Conservation (phyloP, 2,113 vertebrate genomes). For the Hyaena hyaena region DNA sequence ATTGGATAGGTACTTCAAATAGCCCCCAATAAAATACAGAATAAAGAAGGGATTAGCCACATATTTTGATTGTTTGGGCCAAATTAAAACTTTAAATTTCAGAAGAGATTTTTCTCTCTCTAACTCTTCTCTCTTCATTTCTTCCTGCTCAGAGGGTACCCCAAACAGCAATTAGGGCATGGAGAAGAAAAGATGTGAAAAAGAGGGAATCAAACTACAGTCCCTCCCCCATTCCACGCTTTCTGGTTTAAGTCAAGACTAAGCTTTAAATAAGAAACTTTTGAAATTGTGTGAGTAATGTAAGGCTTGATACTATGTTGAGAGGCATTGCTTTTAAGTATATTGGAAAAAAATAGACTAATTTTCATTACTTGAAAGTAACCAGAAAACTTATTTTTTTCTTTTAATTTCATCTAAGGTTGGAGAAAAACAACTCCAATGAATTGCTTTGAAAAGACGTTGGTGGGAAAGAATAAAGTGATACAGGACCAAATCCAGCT, state of each 20-base stretch:
- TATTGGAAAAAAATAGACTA: not conserved
- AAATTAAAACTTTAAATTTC: not conserved
- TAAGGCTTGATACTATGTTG: not conserved
- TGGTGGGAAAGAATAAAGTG: not conserved
- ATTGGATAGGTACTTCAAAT: not conserved
- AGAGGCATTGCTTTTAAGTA: not conserved
- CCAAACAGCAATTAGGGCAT: not conserved
- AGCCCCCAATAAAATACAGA: not conserved
- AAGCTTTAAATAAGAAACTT: not conserved
- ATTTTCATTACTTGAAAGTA: not conserved
- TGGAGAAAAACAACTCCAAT: not conserved
- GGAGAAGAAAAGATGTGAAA: not conserved
- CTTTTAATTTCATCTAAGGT: not conserved
- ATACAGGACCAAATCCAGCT: not conserved
- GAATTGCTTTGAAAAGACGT: not conserved
- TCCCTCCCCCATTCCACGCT: rapidly evolving
- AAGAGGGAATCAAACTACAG: rapidly evolving
- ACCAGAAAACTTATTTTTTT: not conserved
- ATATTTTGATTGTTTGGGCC: not conserved
- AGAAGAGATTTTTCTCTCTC: not conserved
- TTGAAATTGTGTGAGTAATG: not conserved
- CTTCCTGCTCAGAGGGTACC: not conserved
- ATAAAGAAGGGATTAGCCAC: not conserved
- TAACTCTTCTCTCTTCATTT: not conserved
- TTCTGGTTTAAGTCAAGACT: not conserved